Evolutionary conservation across 1,140 invertebrate species (phyloP).

Genomic region (Zaprionus camerounensis): DNA sequence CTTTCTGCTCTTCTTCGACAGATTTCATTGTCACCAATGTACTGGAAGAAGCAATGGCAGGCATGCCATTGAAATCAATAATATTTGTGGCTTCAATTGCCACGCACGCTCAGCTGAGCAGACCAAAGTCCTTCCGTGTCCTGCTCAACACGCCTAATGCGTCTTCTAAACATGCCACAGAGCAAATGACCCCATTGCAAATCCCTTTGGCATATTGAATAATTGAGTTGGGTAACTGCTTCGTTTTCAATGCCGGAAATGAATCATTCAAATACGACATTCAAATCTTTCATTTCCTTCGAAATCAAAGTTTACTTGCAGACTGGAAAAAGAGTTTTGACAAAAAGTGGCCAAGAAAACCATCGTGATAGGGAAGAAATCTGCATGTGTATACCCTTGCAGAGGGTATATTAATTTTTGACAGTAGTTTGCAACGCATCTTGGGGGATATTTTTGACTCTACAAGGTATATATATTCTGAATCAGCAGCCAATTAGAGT

Average conservation of each 20-base stretch:
- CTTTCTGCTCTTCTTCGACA: slow-evolving; percentile 34
- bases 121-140: not conserved
- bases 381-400: not conserved
- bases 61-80: slow-evolving; percentile 49
- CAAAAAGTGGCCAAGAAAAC: slow-evolving; percentile 43
- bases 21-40: slow-evolving; percentile 70
- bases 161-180: not conserved
- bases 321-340: slow-evolving; percentile 18
- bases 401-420: too few relatives aligned
- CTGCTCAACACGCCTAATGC: slow-evolving; percentile 5
- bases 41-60: slow-evolving; percentile 32
- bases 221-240: slow-evolving; percentile 64
- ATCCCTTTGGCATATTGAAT: slow-evolving; percentile 43
- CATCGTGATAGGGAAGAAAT: slow-evolving; percentile 34
- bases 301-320: slow-evolving; percentile 41
- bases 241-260: slow-evolving; percentile 58
- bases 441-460: too few relatives aligned
- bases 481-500: too few relatives aligned
- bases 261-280: slow-evolving; percentile 76
- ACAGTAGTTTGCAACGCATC: too few relatives aligned
- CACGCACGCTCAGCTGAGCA: slow-evolving; percentile 6
- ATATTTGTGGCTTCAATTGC: slow-evolving; percentile 35
- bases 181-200: slow-evolving; percentile 11
- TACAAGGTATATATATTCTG: too few relatives aligned
- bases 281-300: slow-evolving; percentile 79